Conservation (phyloP, 2,113 vertebrate genomes). For the Ursus arctos region DNA sequence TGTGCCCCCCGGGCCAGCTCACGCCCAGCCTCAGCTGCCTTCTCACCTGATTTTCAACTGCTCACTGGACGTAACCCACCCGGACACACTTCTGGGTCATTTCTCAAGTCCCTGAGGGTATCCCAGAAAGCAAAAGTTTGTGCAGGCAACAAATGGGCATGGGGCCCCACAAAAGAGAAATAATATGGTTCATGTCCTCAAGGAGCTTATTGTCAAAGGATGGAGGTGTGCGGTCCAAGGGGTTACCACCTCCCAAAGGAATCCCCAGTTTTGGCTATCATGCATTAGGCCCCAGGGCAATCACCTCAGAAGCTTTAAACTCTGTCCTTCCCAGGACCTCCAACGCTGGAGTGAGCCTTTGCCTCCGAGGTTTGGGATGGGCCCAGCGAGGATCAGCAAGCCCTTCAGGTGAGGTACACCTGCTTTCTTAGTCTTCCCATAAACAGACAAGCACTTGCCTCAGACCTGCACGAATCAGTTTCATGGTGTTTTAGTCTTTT, state of each 20-base stretch:
- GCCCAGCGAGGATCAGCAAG: background rate
- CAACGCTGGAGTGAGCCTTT: background rate
- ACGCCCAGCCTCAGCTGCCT: background rate
- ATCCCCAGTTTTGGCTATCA: background rate
- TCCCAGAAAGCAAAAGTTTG: background rate
- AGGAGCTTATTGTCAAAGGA: background rate
- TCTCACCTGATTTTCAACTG: background rate
- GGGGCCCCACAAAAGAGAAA: background rate
- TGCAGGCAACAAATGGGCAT: background rate
- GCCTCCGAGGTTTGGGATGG: background rate
- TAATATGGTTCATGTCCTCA: background rate
- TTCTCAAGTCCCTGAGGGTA: background rate
- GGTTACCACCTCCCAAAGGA: background rate
- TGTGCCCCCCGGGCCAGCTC: fast-evolving
- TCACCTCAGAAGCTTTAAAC: background rate
- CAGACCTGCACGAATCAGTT: background rate
- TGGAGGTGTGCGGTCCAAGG: background rate
- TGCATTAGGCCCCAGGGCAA: background rate
- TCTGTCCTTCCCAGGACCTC: background rate
- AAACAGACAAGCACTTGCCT: background rate
- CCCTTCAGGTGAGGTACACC: background rate
- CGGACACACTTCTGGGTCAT: background rate
- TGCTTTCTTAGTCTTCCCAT: background rate
- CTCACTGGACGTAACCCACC: background rate
- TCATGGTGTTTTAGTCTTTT: background rate